Conservation (phyloP, 2,113 vertebrate genomes). For the Quiscalus mexicanus region DNA sequence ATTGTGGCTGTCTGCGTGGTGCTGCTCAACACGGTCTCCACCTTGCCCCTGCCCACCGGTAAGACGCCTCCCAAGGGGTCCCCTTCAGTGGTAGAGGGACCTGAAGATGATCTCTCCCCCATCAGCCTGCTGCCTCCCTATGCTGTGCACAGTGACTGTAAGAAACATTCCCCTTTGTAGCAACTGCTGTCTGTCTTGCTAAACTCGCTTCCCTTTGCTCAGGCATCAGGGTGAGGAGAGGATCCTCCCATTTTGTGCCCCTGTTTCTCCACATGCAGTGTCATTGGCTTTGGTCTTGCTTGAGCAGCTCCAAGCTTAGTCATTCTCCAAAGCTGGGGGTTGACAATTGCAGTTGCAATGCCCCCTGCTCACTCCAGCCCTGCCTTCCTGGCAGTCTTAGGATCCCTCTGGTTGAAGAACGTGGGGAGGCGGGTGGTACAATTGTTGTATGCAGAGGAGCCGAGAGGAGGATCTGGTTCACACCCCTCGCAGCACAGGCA, state of each 20-base stretch:
- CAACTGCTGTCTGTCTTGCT: conserved; percentile 50
- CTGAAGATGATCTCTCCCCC: conserved; percentile 79
- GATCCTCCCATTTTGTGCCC: background rate
- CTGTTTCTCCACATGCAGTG: background rate
- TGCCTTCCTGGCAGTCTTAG: background rate
- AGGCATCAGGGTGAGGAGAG: background rate
- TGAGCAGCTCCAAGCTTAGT: background rate
- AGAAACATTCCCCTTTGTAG: conserved; percentile 75
- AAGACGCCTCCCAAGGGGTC: conserved; percentile 85
- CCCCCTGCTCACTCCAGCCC: background rate
- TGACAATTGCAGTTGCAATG: background rate
- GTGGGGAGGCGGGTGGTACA: background rate
- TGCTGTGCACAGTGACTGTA: conserved; percentile 81
- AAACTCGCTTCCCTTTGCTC: background rate
- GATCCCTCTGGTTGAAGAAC: background rate
- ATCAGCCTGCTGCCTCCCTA: conserved; percentile 77
- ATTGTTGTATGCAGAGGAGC: background rate
- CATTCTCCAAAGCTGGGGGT: background rate
- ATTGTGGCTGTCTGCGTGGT: conserved; percentile 96
- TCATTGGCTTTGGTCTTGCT: background rate
- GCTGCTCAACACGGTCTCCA: conserved; percentile 93
- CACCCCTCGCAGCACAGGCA: rapidly evolving
- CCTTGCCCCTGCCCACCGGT: conserved; percentile 89
- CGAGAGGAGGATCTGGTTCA: background rate
- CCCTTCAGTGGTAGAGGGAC: conserved; percentile 77